Evolutionary conservation across 2,888 invertebrate genomes (phyloP), one percentile per base, ranked within the genome.

Genomic region (Metacarcinus magister): DNA sequence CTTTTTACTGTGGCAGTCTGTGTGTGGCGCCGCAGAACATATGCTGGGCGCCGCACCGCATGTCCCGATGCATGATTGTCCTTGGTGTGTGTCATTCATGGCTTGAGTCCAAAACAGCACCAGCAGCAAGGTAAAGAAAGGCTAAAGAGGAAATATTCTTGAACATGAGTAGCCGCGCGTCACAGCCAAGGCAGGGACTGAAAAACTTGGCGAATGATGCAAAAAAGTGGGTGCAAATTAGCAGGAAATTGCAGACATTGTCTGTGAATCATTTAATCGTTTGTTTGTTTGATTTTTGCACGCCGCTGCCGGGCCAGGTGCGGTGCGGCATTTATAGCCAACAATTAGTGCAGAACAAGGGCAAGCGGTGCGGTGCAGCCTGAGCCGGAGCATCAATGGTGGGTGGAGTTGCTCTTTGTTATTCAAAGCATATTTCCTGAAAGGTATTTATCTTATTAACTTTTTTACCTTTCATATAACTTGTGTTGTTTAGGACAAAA

Each of bases 401-500:
- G 87, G 87, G 87, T n/a, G 87, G 87, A 87, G 87, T 10, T 16
- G 39, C 87, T 87, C 39, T 87, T 87, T 87, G 87, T 87, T 87
- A 87, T 87, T 87, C 87, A 87, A 87, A 87, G 39, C 87, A 39
- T 60, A 28, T 0, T 23, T 39, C 19, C 39, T 87, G 87, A 2
- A 87, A 87, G 87, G 39, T 16, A 87, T 87, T 87, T 87, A 87
- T 87, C 75, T 87, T 39, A 19, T 39, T 87, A 87, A 39, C 87
- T 32, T 87, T 67, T 87, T 39, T 16, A 87, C 39, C 19, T 13
- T 87, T 39, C 39, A 87, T 87, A 87, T 87, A 87, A 87, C 39
- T 87, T 3, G 39, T 87, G 32, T 10, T 87, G 39, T 32, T 13
- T 87, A 16, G 28, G 32, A 39, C 39, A 39, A 39, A 39, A 39